phyloP scores from a whole-genome alignment of 2,113 vertebrate species.

The Neofelis nebulosa region DNA sequence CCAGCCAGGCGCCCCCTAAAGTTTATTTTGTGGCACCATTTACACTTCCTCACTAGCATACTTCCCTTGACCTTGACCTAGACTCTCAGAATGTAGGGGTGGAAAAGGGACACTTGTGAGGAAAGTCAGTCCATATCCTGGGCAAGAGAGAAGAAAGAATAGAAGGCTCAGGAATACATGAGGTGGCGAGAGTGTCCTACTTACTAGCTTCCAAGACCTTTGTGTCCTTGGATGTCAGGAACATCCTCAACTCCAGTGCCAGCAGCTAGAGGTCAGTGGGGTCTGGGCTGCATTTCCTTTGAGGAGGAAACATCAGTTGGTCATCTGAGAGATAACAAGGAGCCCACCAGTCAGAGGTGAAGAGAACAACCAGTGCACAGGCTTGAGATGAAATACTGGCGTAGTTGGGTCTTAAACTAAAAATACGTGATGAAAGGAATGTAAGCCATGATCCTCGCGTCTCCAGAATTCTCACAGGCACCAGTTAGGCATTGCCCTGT shows the following conservation, averaged over 20 bases:
- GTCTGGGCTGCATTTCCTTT: not conserved
- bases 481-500: not conserved
- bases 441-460: not conserved
- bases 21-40: not conserved
- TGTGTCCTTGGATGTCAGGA: not conserved
- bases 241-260: not conserved
- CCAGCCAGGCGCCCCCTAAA: no score
- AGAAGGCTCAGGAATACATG: not conserved
- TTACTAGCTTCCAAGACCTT: not conserved
- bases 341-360: not conserved
- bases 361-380: not conserved
- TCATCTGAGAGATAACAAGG: not conserved
- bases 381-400: not conserved
- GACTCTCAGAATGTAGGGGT: not conserved
- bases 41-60: not conserved
- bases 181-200: fast-evolving
- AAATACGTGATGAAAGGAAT: not conserved
- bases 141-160: not conserved
- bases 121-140: not conserved
- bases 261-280: not conserved
- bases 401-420: not conserved
- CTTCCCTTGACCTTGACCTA: not conserved
- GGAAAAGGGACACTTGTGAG: not conserved
- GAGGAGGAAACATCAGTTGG: not conserved
- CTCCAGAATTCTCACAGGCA: not conserved